Evolutionary conservation across 2,888 invertebrate genomes (phyloP).

Genomic region (Bombylius major): DNA sequence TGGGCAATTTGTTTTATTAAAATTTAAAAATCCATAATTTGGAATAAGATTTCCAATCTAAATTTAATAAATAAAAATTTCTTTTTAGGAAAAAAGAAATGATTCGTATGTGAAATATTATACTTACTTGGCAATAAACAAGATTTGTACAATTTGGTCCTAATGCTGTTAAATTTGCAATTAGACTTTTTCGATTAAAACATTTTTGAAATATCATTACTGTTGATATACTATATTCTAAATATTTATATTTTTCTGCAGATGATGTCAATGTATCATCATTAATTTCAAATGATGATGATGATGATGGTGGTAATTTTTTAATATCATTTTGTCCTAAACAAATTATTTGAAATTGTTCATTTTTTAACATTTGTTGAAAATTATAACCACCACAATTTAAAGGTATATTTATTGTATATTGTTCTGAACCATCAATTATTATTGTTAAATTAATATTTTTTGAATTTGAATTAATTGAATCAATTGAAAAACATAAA

Average conservation of each 20-base stretch:
- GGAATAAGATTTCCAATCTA: constrained; percentile 29
- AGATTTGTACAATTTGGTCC: constrained; percentile 34
- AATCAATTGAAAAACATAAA: constrained; percentile 26
- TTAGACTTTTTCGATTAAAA: constrained; percentile 20
- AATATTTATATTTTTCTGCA: not conserved
- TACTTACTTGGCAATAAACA: constrained; percentile 28
- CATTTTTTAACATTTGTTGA: constrained; percentile 21
- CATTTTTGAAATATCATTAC: constrained; percentile 30
- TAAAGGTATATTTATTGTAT: constrained; percentile 25
- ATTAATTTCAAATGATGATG: no score
- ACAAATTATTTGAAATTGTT: constrained; percentile 29
- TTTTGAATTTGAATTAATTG: constrained; percentile 17
- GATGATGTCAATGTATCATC: no score
- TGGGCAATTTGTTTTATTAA: constrained; percentile 21
- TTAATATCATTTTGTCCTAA: constrained; percentile 20
- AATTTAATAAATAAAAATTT: no score
- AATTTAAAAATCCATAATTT: constrained; percentile 29
- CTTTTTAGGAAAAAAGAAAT: not conserved
- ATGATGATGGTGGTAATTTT: no score
- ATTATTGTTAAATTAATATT: constrained; percentile 24
- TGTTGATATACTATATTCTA: constrained; percentile 27
- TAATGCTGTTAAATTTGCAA: constrained; percentile 31
- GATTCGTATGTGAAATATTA: not conserved
- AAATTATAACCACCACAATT: constrained; percentile 18
- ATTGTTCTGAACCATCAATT: constrained; percentile 29